Base-by-base conservation (phyloP, 2,797 vertebrate genomes). In the Gymnocypris eckloni region DNA sequence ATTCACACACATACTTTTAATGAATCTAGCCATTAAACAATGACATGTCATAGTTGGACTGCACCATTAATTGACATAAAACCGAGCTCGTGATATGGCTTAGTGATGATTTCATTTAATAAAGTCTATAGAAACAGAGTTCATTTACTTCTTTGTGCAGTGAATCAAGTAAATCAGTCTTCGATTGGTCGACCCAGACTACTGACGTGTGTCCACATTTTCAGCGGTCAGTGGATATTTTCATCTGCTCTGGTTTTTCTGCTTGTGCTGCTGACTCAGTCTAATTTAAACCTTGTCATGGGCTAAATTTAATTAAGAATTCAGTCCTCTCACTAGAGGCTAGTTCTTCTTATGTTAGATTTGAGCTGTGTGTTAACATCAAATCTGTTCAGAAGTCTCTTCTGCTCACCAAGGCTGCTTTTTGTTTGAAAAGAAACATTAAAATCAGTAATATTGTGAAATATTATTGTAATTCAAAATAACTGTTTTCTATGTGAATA, bases 251-350 rank as follows among this genome's bases (percentile, higher is more conserved):
- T 61, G 41, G n/a, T 50, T 66, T 66, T 80, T 50, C 79, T 81
- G 43, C 48, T 33, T 39, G 11, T 54, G 82, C 45, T 41, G 82
- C 33, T 78, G 75, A 84, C 48, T 79, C 75, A 61, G 33, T 56
- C 83, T 79, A 67, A 54, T 82, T 77, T 80, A 33, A 80, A 80
- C 45, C 25, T 67, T 22, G 37, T 56, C 33, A 79, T 9, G 11
- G 70, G 70, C 77, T 88, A 77, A 84, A 81, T 81, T 81, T 77
- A 76, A 83, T 86, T 25, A 87, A 82, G 20, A 15, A 67, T 81
- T 50, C 64, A 66, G 56, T 66, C 56, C 33, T 54, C 61, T 3
- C 43, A 12, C 61, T 66, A 33, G 28, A 73, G 48, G 28, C 72
- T 76, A 52, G 72, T 28, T 73, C 3, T 18, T 73, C 25, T 33